A percentile compares a stretch with the other conserved stretches of the same genome.
Evolutionary conservation across 2,113 vertebrate species (phyloP).

Genomic region (Seriola aureovittata): DNA sequence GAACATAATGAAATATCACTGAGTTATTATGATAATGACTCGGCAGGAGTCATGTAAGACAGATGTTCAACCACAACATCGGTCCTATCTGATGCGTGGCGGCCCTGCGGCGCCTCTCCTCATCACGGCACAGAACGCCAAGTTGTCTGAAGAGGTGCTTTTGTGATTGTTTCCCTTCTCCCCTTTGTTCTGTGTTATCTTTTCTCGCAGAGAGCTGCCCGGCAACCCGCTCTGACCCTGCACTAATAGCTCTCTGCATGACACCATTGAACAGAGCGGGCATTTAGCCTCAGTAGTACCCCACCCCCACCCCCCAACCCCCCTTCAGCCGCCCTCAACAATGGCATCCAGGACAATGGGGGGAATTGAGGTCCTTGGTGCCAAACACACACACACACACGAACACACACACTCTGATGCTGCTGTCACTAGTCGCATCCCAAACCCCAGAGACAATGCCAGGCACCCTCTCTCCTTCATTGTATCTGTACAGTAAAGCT

Average conservation of each 20-base stretch:
- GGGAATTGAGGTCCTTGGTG: constrained; percentile 70
- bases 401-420: constrained; percentile 32
- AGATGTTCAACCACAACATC: neutral
- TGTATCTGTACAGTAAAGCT: constrained; percentile 70
- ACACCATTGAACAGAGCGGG: constrained; percentile 80
- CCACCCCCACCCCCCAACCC: neutral
- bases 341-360: constrained; percentile 77
- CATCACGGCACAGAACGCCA: constrained; percentile 25
- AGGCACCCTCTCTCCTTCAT: constrained; percentile 67
- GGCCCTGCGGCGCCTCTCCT: constrained; percentile 24
- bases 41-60: neutral
- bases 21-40: constrained; percentile 29
- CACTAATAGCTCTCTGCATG: constrained; percentile 79
- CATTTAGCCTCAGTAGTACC: constrained; percentile 76
- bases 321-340: constrained; percentile 59
- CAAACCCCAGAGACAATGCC: constrained; percentile 59
- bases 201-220: constrained; percentile 51
- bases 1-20: neutral
- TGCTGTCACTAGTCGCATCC: constrained; percentile 49
- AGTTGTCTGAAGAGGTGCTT: constrained; percentile 71
- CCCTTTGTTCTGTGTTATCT: constrained; percentile 82
- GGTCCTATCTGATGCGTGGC: constrained; percentile 16
- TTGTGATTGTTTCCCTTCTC: constrained; percentile 68
- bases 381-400: constrained; percentile 39
- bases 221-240: constrained; percentile 68